These are phyloP conservation scores for Calameuta idolon DNA, from an alignment of 2,888 invertebrate species.

Conservation along the genomic window DNA sequence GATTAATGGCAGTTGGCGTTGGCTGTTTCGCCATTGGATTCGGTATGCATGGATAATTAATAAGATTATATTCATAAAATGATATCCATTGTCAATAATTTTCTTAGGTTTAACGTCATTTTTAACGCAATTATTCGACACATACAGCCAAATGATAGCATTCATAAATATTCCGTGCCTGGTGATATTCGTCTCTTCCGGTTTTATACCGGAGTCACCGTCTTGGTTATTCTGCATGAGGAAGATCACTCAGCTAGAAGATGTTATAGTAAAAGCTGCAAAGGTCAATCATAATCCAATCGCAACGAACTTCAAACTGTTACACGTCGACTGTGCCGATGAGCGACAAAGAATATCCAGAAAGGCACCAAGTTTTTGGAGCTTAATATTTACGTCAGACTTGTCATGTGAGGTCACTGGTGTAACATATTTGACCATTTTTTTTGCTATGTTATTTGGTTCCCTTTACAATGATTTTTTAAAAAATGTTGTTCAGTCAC, in stretches of 20 bases:
- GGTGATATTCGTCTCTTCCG: slow-evolving; percentile 30
- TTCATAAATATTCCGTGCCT: slow-evolving; percentile 29
- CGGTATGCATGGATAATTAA: slow-evolving; percentile 21
- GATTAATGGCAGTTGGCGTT: slow-evolving; percentile 30
- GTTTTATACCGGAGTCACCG: slow-evolving; percentile 37
- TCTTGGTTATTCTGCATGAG: slow-evolving; percentile 35
- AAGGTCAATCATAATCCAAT: slow-evolving; percentile 28
- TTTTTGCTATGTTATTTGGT: slow-evolving; percentile 35
- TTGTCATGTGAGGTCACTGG: slow-evolving; percentile 35
- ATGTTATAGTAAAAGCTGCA: slow-evolving; percentile 24
- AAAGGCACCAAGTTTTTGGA: slow-evolving; percentile 28
- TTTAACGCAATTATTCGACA: slow-evolving; percentile 27
- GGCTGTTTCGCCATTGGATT: slow-evolving; percentile 36
- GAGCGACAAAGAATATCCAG: slow-evolving; percentile 27
- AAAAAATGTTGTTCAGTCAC: slow-evolving; percentile 27
- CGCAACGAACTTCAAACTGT: slow-evolving; percentile 24
- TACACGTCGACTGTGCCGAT: slow-evolving; percentile 24
- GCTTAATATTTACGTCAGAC: slow-evolving; percentile 30
- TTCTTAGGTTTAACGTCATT: slow-evolving; percentile 30
- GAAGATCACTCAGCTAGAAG: slow-evolving; percentile 21
- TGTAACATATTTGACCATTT: slow-evolving; percentile 32
- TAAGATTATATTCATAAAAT: neutral
- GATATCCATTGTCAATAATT: neutral
- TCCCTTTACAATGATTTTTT: slow-evolving; percentile 30
- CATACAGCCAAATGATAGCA: slow-evolving; percentile 34